phyloP scores from a whole-genome alignment of 2,113 vertebrate genomes.

The Pagrus major region DNA sequence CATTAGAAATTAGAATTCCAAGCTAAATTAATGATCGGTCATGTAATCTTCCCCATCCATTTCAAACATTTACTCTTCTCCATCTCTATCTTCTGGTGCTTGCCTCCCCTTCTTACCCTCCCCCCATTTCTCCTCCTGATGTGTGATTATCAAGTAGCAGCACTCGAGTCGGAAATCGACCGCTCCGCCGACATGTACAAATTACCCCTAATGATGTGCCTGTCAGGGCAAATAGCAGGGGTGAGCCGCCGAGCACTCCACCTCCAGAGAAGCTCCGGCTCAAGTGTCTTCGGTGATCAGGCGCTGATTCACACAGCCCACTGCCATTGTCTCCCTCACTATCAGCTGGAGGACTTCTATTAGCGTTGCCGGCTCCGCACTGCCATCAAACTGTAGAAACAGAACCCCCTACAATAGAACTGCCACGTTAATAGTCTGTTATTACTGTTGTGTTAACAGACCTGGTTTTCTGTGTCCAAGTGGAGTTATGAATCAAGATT shows the following conservation, averaged over 20 bases:
- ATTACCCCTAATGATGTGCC: constrained; percentile 81
- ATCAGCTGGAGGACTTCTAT: constrained; percentile 63
- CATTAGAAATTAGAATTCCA: constrained; percentile 2
- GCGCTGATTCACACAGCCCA: constrained; percentile 50
- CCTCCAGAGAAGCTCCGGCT: constrained; percentile 59
- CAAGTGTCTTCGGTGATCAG: constrained; percentile 51
- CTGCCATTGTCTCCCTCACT: constrained; percentile 59
- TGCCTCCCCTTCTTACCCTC: background rate
- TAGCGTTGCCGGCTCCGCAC: constrained; percentile 31
- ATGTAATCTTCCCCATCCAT: constrained; percentile 20
- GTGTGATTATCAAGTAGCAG: constrained; percentile 79
- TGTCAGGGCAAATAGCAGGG: constrained; percentile 78
- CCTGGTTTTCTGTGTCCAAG: constrained; percentile 22
- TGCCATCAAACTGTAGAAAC: constrained; percentile 48
- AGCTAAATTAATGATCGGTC: constrained; percentile 2
- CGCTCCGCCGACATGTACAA: constrained; percentile 73
- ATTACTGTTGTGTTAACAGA: constrained; percentile 59
- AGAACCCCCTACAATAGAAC: constrained; percentile 53
- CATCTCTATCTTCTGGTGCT: constrained; percentile 6
- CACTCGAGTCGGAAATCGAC: constrained; percentile 75
- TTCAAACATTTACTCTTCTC: constrained; percentile 18
- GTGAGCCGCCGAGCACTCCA: constrained; percentile 48
- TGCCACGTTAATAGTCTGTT: constrained; percentile 61
- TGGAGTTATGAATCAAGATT: constrained; percentile 45
- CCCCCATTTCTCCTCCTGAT: constrained; percentile 36